Evolutionary conservation across 2,888 invertebrate species (phyloP).

Genomic region (Lagria hirta): DNA sequence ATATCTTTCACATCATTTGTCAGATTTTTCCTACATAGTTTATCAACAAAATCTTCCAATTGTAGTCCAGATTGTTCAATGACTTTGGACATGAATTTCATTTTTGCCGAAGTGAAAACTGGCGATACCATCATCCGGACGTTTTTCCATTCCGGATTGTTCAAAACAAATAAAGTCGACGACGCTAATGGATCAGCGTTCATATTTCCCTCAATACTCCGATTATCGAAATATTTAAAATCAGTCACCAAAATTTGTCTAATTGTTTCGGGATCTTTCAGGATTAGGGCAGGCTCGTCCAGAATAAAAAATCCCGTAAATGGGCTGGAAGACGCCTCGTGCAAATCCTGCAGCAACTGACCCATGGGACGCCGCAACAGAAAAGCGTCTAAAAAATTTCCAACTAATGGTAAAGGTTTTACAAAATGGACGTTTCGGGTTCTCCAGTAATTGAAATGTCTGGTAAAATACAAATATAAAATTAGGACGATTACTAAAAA

Average conservation of each 20-base stretch:
- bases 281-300: conserved; percentile 17
- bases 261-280: conserved; percentile 27
- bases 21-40: conserved; percentile 9
- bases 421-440: conserved; percentile 5
- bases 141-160: conserved; percentile 30
- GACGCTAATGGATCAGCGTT: conserved; percentile 27
- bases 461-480: conserved; percentile 5
- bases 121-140: conserved; percentile 39
- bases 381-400: too few species aligned
- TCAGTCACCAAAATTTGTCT: conserved; percentile 25
- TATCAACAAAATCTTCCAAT: conserved; percentile 37
- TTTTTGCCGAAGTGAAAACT: conserved; percentile 40
- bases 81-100: conserved; percentile 40
- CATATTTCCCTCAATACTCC: conserved; percentile 23
- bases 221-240: conserved; percentile 27
- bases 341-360: conserved; percentile 3
- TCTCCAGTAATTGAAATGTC: conserved; percentile 9
- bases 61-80: conserved; percentile 35
- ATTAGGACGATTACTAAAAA: background rate
- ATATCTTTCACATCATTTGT: conserved; percentile 19
- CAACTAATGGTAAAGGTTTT: conserved; percentile 13
- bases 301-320: conserved; percentile 27
- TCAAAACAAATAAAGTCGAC: conserved; percentile 27
- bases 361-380: conserved; percentile 2
- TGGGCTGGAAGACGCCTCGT: conserved; percentile 2